Conservation (phyloP, 2,113 vertebrate species). For the Oreotrochilus melanogaster region DNA sequence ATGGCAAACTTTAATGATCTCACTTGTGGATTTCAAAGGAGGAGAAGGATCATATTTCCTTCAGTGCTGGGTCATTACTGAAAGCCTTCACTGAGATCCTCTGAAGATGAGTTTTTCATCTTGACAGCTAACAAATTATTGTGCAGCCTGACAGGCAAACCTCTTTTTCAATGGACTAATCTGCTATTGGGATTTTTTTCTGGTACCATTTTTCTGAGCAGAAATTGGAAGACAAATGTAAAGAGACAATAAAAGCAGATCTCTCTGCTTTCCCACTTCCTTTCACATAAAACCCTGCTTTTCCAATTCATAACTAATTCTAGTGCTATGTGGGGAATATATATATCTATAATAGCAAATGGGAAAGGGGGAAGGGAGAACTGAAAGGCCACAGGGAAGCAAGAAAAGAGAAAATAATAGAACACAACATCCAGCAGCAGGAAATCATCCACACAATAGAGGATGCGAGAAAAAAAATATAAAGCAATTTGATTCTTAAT, state of each 20-base stretch:
- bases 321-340: background rate
- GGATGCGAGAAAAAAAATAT: background rate
- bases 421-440: background rate
- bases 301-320: background rate
- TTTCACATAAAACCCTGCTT: background rate
- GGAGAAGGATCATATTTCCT: background rate
- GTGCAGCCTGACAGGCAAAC: background rate
- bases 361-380: background rate
- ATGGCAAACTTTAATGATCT: background rate
- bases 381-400: background rate
- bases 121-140: background rate
- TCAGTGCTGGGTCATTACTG: background rate
- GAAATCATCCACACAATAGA: background rate
- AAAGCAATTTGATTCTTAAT: background rate
- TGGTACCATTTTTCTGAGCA: background rate
- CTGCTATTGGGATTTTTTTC: background rate
- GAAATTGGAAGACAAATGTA: background rate
- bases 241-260: background rate
- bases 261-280: background rate
- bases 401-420: background rate
- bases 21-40: constrained; percentile 11
- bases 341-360: background rate
- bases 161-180: background rate
- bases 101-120: background rate
- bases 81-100: background rate